These are phyloP conservation scores for Oncorhynchus masou DNA, from an alignment of 2,113 vertebrate species.

Conservation along the genomic window DNA sequence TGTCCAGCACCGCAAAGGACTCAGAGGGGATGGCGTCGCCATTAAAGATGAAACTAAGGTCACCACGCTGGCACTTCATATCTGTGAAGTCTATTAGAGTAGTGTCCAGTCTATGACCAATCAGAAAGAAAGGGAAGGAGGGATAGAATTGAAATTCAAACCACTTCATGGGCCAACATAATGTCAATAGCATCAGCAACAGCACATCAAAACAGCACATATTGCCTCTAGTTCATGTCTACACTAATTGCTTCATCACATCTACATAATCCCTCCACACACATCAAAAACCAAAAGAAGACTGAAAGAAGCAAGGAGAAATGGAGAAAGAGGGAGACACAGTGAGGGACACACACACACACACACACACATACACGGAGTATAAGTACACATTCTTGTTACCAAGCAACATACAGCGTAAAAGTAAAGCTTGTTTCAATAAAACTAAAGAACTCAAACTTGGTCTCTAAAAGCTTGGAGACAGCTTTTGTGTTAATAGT, in stretches of 20 bases:
- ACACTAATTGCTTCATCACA: too few species aligned
- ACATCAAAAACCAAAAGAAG: neutral
- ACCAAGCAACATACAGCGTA: neutral
- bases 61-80: conserved; percentile 99
- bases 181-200: too few species aligned
- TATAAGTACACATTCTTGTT: neutral
- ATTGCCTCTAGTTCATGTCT: too few species aligned
- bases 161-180: too few species aligned
- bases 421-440: neutral
- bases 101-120: conserved; percentile 86
- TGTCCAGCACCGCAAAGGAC: conserved; percentile 98
- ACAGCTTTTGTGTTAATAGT: neutral
- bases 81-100: conserved; percentile 98
- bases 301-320: neutral
- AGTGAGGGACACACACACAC: too few species aligned
- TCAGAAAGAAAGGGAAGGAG: neutral
- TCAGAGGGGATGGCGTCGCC: conserved; percentile 91
- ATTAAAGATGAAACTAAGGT: conserved; percentile 98
- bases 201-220: too few species aligned
- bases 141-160: neutral
- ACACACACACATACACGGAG: neutral
- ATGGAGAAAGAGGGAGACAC: too few species aligned
- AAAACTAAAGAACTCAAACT: neutral
- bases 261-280: too few species aligned
- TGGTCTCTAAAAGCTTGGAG: neutral